Evolutionary conservation across 2,797 vertebrate species (phyloP), one percentile per base, ranked within the genome.

Genomic region (Discoglossus pictus): DNA sequence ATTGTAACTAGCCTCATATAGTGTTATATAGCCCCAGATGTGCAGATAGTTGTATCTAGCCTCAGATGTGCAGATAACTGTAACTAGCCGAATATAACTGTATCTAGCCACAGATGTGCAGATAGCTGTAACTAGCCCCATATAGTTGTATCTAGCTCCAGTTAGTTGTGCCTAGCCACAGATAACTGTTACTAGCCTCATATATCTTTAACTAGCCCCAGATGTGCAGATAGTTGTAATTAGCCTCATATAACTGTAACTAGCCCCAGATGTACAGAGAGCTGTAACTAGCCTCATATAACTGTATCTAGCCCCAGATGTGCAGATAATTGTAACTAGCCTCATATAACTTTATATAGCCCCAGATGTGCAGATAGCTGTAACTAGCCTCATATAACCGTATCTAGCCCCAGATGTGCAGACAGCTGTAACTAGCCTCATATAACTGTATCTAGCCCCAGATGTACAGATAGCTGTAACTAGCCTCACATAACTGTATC

Each of bases 321-420:
- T 63, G 18, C 68, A 70, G 68, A 60, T 70, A n/a, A 60, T 43
- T 38, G 10, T 23, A 4, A 17, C n/a, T n/a, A n/a, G n/a, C n/a
- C n/a, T n/a, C n/a, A n/a, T n/a, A n/a, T n/a, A n/a, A n/a, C n/a
- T n/a, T n/a, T n/a, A n/a, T n/a, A n/a, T n/a, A n/a, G n/a, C n/a
- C n/a, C n/a, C 43, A 58, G 34, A 43, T 66, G 13, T 31, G 43
- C 25, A n/a, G 17, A 3, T 42, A 16, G 3, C 18, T 2, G 18
- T 38, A 70, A 63, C 43, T 51, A n/a, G n/a, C n/a, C n/a, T n/a
- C n/a, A n/a, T n/a, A n/a, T n/a, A n/a, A n/a, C n/a, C n/a, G n/a
- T n/a, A n/a, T n/a, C n/a, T n/a, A 42, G 18, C 18, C 50, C 59
- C 68, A 63, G 43, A 56, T 70, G 68, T 63, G 18, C 68, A 70